Percentiles rank a stretch among this genome's conserved stretches.
Evolutionary conservation across 2,797 vertebrate genomes (phyloP).

Genomic region (Agapornis canus): DNA sequence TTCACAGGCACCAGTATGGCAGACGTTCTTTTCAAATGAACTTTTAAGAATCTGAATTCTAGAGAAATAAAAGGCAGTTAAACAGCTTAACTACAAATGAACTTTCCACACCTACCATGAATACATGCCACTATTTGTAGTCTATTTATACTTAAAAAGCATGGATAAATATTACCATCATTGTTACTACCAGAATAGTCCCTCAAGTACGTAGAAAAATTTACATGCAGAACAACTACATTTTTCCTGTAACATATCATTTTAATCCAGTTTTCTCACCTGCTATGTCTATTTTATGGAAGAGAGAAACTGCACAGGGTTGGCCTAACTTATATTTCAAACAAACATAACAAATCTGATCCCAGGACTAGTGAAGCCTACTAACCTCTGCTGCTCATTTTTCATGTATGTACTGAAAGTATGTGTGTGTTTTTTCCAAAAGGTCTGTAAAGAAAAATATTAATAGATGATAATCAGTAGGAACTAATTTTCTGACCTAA

Average conservation of each 20-base stretch:
- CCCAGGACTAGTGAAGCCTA: background rate
- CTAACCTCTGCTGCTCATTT: slow-evolving; percentile 86
- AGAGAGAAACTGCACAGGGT: background rate
- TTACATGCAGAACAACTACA: background rate
- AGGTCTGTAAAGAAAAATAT: slow-evolving; percentile 74
- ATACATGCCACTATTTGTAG: background rate
- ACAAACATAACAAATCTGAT: background rate
- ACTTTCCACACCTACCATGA: background rate
- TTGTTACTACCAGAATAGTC: background rate
- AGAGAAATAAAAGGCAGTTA: slow-evolving; percentile 42
- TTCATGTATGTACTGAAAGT: slow-evolving; percentile 80
- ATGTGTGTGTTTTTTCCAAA: slow-evolving; percentile 83
- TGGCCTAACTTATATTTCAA: background rate
- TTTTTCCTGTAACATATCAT: background rate
- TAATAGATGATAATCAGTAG: background rate
- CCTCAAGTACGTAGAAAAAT: background rate
- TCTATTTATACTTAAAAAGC: background rate
- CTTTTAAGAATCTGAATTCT: slow-evolving; percentile 84
- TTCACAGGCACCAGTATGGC: slow-evolving; percentile 77
- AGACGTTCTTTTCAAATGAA: slow-evolving; percentile 78
- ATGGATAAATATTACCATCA: background rate
- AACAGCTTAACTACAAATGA: background rate
- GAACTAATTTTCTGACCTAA: background rate
- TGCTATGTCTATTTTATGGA: background rate
- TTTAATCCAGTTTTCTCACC: background rate